Base-by-base conservation (phyloP, 2,797 vertebrate species). In the Discoglossus pictus region DNA sequence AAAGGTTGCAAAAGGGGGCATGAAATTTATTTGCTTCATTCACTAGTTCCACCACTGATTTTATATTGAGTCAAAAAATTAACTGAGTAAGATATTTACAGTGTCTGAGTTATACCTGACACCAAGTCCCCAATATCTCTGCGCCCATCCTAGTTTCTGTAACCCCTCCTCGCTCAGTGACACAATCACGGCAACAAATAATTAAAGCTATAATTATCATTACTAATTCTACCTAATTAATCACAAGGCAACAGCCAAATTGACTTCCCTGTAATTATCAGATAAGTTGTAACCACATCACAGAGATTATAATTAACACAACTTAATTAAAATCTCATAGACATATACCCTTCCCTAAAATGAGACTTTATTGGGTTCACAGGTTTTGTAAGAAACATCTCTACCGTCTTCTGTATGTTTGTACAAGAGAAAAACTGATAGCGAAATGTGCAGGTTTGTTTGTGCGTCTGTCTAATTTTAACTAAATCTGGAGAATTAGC, bases 261-360 rank as follows among this genome's bases (percentile, higher is more conserved):
- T 88, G 84, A 85, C 87, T 89, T 91, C 88, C 87, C 86, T 86
- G 86, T 89, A 89, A 89, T 91, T 88, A 91, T 89, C 87, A 87
- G 88, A 90, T 91, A 89, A 89, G 83, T 83, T 83, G 84, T 90
- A 89, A 88, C 87, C 87, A 87, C 87, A 89, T 89, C 87, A 86
- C 87, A 89, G 87, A 88, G 87, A 89, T 89, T 87, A 87, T 90
- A 91, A 91, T 91, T 90, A 90, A 90, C 87, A 86, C 80, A 84
- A 87, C 87, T 89, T 91, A 89, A 91, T 91, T 91, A 91, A 89
- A 89, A 88, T 84, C 86, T 86, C 88, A 89, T 88, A 88, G 85
- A 88, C 85, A 82, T 84, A 79, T 76, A 84, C 83, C 82, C 82
- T 83, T 82, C 87, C 83, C 81, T 77, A 83, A 80, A 69, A 89